These are phyloP conservation scores for Acanthosepion lycidas DNA, from an alignment of 2,888 invertebrate species.

Conservation along the genomic window DNA sequence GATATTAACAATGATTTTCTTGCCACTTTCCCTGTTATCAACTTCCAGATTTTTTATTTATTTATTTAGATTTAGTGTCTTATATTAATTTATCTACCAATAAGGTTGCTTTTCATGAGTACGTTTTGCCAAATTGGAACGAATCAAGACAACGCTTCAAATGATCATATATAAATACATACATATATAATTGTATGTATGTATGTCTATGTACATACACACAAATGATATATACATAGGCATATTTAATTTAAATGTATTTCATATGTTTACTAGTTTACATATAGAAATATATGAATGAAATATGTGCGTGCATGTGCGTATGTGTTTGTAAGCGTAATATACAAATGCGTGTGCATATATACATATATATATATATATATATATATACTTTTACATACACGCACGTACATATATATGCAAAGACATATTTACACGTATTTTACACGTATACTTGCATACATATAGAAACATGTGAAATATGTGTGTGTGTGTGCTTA, in stretches of 20 bases:
- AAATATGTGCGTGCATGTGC: not conserved
- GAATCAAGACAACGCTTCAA: not conserved
- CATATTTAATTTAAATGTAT: too few species aligned
- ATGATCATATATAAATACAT: not conserved
- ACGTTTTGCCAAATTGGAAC: not conserved
- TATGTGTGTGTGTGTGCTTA: not conserved
- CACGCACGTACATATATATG: too few species aligned
- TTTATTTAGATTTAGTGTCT: slow-evolving; percentile 13
- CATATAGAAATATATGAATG: not conserved
- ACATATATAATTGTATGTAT: not conserved
- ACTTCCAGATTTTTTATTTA: not conserved
- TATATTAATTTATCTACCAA: not conserved
- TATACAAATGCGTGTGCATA: not conserved
- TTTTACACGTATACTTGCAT: too few species aligned
- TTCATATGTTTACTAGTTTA: not conserved
- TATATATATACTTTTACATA: not conserved
- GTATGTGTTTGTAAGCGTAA: not conserved
- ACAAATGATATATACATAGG: too few species aligned
- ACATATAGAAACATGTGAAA: not conserved
- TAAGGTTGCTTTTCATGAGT: not conserved
- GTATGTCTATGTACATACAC: too few species aligned
- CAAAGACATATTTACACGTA: too few species aligned
- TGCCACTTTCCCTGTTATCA: not conserved
- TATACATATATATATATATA: not conserved
- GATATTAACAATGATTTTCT: not conserved